Percentiles rank a stretch among this genome's conserved stretches.
phyloP scores from a whole-genome alignment of 2,888 invertebrate genomes.

The Leptinotarsa juncta region DNA sequence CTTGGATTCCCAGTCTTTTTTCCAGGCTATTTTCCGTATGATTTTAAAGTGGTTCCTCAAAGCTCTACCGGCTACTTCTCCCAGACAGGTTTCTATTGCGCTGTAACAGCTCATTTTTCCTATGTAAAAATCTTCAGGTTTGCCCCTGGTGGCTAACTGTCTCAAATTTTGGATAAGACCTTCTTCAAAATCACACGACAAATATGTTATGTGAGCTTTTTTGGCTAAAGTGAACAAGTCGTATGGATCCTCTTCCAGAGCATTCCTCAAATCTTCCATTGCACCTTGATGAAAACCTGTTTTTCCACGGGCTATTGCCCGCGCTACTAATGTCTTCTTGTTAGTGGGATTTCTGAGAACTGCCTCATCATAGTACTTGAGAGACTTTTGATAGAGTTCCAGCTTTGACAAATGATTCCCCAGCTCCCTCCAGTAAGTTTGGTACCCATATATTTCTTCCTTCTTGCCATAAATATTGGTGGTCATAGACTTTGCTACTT shows the following conservation, averaged over 20 bases:
- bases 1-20: conserved; percentile 54
- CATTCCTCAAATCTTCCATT: conserved; percentile 67
- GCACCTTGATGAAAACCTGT: conserved; percentile 69
- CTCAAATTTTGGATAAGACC: conserved; percentile 58
- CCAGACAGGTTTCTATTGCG: conserved; percentile 63
- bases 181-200: conserved; percentile 62
- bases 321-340: conserved; percentile 68
- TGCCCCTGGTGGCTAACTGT: conserved; percentile 55
- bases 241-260: conserved; percentile 58
- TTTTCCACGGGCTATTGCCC: conserved; percentile 69
- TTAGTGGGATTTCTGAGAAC: conserved; percentile 62
- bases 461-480: neutral
- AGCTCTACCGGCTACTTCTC: conserved; percentile 60
- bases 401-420: conserved; percentile 57
- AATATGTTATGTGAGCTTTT: conserved; percentile 59
- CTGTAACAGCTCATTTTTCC: conserved; percentile 63
- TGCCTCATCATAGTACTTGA: conserved; percentile 58
- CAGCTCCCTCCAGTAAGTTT: conserved; percentile 59
- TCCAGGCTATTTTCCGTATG: conserved; percentile 62
- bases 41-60: conserved; percentile 62
- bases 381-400: conserved; percentile 60
- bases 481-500: neutral
- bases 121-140: conserved; percentile 61
- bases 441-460: conserved; percentile 52
- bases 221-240: conserved; percentile 57